Conservation (phyloP, 2,888 invertebrate species). For the Hirtodrosophila histrioides region DNA sequence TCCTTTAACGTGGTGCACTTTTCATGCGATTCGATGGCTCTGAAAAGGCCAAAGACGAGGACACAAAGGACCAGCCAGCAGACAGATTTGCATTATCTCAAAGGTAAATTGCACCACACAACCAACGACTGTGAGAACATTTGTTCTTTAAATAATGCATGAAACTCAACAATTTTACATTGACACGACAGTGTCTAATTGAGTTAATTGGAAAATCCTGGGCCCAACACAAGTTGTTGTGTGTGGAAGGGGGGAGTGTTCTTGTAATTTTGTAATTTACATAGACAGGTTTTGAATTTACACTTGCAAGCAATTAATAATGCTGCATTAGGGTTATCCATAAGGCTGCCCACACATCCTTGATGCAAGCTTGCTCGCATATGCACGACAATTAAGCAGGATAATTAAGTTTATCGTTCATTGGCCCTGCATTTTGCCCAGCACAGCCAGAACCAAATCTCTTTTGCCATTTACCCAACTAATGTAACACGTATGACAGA, state of each 20-base stretch:
- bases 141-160: conserved; percentile 54
- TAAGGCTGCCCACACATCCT: conserved; percentile 37
- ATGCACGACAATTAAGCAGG: conserved; percentile 75
- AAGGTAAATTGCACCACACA: conserved; percentile 32
- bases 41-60: conserved; percentile 29
- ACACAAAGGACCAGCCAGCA: conserved; percentile 12
- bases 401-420: conserved; percentile 83
- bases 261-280: conserved; percentile 78
- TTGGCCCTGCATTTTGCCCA: conserved; percentile 62
- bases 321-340: conserved; percentile 80
- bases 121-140: conserved; percentile 43
- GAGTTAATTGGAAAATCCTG: conserved; percentile 62
- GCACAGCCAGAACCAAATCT: conserved; percentile 7
- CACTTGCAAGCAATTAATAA: conserved; percentile 83
- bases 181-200: conserved; percentile 54
- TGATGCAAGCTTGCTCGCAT: conserved; percentile 11
- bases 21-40: conserved; percentile 40
- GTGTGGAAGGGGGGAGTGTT: conserved; percentile 13
- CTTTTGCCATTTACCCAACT: conserved; percentile 8
- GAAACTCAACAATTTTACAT: conserved; percentile 32
- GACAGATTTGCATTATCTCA: conserved; percentile 44
- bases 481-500: conserved; percentile 60
- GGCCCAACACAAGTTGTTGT: background rate
- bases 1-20: conserved; percentile 34
- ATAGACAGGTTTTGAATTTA: conserved; percentile 73